These are phyloP conservation scores for Brachymystax lenok DNA, from an alignment of 2,797 vertebrate genomes.

Conservation along the genomic window DNA sequence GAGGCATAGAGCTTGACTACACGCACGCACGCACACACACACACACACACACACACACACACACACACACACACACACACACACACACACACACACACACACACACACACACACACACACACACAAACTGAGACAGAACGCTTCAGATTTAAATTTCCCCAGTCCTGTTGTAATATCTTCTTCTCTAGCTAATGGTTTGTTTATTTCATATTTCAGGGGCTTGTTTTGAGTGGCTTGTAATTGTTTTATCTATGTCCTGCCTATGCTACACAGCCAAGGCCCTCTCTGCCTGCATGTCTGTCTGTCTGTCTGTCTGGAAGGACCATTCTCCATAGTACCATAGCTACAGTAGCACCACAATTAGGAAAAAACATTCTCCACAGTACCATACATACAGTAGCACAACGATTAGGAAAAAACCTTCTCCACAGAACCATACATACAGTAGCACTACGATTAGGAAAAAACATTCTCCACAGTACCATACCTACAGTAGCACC, in stretches of 20 bases:
- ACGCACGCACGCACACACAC: conserved; percentile 17
- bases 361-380: too few species aligned
- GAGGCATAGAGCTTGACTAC: conserved; percentile 26
- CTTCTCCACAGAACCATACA: too few species aligned
- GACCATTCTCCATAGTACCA: too few species aligned
- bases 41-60: not conserved
- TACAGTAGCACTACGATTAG: too few species aligned
- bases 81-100: not conserved
- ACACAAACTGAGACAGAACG: conserved; percentile 17
- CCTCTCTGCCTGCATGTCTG: conserved; percentile 18
- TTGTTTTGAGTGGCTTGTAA: conserved; percentile 47
- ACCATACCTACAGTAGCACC: too few species aligned
- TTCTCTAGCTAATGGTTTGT: conserved; percentile 51
- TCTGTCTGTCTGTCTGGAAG: not conserved
- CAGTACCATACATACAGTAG: too few species aligned
- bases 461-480: too few species aligned
- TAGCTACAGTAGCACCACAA: too few species aligned
- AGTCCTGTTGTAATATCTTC: conserved; percentile 29
- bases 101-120: not conserved
- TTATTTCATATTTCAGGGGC: conserved; percentile 47
- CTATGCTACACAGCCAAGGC: conserved; percentile 33
- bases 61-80: not conserved
- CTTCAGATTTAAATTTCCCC: conserved; percentile 48
- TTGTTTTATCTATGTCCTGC: conserved; percentile 57
- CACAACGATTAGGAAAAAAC: too few species aligned